Conservation (phyloP, 2,888 invertebrate species). For the Miltochrista miniata region DNA sequence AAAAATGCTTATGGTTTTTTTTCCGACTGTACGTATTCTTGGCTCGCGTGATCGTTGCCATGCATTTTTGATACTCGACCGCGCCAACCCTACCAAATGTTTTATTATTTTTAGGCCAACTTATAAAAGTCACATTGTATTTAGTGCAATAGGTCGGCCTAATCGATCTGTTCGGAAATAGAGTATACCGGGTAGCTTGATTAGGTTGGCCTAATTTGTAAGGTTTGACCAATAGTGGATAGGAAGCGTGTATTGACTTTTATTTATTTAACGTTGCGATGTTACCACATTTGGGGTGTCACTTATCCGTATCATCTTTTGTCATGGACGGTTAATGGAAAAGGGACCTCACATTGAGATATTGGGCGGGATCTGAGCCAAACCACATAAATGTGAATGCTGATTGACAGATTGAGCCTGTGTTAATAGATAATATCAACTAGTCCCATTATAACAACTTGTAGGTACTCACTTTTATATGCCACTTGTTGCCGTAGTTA, state of each 20-base stretch:
- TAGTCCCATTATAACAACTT: too few relatives aligned
- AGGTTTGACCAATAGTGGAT: slow-evolving; percentile 26
- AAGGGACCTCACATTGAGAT: too few relatives aligned
- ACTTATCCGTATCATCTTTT: not conserved
- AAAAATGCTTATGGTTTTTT: slow-evolving; percentile 20
- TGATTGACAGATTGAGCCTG: too few relatives aligned
- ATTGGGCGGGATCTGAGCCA: too few relatives aligned
- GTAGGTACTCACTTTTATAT: too few relatives aligned
- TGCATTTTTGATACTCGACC: slow-evolving; percentile 67
- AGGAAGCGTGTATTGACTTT: not conserved
- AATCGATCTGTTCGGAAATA: slow-evolving; percentile 48
- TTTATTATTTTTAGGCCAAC: slow-evolving; percentile 75
- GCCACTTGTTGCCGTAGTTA: too few relatives aligned
- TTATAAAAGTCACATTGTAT: slow-evolving; percentile 50
- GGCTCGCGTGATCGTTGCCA: slow-evolving; percentile 55
- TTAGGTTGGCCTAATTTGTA: slow-evolving; percentile 44
- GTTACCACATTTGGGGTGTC: not conserved
- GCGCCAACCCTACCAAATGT: slow-evolving; percentile 49
- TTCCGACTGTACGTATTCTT: slow-evolving; percentile 22
- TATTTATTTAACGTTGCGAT: not conserved
- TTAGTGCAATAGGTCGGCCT: slow-evolving; percentile 66
- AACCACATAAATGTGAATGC: too few relatives aligned
- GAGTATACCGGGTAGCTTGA: slow-evolving; percentile 29
- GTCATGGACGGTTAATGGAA: too few relatives aligned
- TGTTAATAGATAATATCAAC: too few relatives aligned